A percentile compares a stretch with the other conserved stretches of the same genome.
Evolutionary conservation across 2,797 vertebrate genomes (phyloP).

Genomic region (Enteromius viviparus): DNA sequence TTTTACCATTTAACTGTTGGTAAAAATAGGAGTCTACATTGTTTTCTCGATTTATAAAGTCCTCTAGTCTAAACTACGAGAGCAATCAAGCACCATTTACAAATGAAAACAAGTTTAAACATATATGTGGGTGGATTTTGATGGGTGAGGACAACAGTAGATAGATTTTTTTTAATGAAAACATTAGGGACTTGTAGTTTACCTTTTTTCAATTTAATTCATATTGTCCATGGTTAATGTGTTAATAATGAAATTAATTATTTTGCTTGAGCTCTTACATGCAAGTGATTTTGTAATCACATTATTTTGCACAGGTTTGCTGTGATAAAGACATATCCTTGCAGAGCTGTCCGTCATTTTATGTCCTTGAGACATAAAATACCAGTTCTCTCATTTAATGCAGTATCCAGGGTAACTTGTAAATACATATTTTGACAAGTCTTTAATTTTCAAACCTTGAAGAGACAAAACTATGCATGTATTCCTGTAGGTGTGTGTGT

Average conservation of each 20-base stretch:
- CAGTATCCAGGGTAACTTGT: conserved; percentile 18
- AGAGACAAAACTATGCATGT: background rate
- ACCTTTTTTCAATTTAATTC: too few relatives aligned
- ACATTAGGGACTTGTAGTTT: too few relatives aligned
- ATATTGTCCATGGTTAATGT: too few relatives aligned
- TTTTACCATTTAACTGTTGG: too few relatives aligned
- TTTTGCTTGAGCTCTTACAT: background rate
- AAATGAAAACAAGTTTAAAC: too few relatives aligned
- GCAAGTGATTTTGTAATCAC: background rate
- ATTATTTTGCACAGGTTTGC: background rate
- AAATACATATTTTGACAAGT: background rate
- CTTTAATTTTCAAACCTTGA: background rate
- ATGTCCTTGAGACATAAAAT: background rate
- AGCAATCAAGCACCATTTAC: too few relatives aligned
- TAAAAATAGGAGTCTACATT: too few relatives aligned
- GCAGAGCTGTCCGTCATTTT: background rate
- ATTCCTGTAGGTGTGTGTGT: conserved; percentile 2
- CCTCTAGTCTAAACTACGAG: too few relatives aligned
- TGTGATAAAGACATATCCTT: conserved; percentile 13
- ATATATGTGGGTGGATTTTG: too few relatives aligned
- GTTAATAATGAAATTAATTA: background rate
- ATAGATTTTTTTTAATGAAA: too few relatives aligned
- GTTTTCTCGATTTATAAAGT: too few relatives aligned
- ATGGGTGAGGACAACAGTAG: too few relatives aligned
- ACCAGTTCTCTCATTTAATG: background rate